Base-by-base conservation (phyloP, 2,113 vertebrate genomes). In the Pantherophis guttatus region DNA sequence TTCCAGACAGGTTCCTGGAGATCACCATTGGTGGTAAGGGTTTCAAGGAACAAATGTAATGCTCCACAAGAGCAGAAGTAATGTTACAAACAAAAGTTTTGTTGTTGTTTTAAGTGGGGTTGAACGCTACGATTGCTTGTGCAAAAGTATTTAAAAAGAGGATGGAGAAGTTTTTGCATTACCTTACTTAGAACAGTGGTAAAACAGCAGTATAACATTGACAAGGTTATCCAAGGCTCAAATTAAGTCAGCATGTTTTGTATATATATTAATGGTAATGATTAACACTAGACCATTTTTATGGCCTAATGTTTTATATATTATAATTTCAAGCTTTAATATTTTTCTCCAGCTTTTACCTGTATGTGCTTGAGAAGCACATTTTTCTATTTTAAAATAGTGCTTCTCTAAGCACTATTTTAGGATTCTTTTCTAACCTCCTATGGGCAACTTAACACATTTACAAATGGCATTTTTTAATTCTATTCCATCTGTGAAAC, bases 361-460 rank as follows among this genome's bases (percentile, higher is more conserved):
- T 24, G 19, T 89, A 93, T 15, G 62, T 90, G 48, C 4, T n/a
- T 26, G 24, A 87, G 52, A 23, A 65, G 23, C 2, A 44, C 39
- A 44, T 44, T 44, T 44, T 3, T 44, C 39, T 44, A 44, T 44
- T 44, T 44, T 44, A 44, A 44, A 44, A 44, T 44, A 44, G 39
- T 44, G 39, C 39, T 44, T 44, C 39, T 44, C 39, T 44, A 58
- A 91, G 29, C 0, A 88, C 17, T 39, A 44, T 26, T 6, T 50
- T 44, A 17, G 24, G 10, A 65, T 55, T 54, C 23, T 54, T 86
- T 65, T 13, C 15, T 48, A 53, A 53, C 23, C 81, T 21, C 48
- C n/a, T 62, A 87, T 87, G 57, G 57, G 19, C 10, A 8, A 39
- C 75, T 94, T 93, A 58, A 94, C 92, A 91, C 93, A 86, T 75